phyloP scores from a whole-genome alignment of 2,113 vertebrate genomes.

The Monopterus albus region DNA sequence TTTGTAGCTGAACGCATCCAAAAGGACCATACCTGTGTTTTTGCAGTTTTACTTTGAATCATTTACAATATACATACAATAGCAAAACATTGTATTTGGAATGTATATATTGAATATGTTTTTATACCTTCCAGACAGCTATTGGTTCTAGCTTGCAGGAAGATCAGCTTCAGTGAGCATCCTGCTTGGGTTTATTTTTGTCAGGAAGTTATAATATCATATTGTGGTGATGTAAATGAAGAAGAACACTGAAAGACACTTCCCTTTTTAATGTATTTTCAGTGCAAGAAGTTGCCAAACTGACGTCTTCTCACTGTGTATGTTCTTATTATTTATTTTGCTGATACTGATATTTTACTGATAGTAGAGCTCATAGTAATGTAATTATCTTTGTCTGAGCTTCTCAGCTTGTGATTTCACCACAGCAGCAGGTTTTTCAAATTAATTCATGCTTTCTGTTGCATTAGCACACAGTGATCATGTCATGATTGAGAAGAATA shows the following conservation, averaged over 20 bases:
- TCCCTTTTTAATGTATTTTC: background rate
- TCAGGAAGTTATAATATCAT: background rate
- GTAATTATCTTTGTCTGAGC: background rate
- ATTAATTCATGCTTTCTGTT: background rate
- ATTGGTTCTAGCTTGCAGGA: background rate
- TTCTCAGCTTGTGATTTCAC: background rate
- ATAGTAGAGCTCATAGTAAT: background rate
- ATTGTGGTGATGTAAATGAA: conserved; percentile 12
- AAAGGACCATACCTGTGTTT: conserved; percentile 6
- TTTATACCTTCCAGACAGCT: conserved; percentile 31
- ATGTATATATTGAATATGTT: conserved; percentile 7
- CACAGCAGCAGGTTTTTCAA: background rate
- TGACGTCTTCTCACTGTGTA: background rate
- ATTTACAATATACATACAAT: background rate
- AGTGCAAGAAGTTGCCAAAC: background rate
- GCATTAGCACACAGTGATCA: background rate
- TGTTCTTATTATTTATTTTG: background rate
- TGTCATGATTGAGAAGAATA: background rate
- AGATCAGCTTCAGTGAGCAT: conserved; percentile 3
- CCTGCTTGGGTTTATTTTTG: background rate
- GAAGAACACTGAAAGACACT: background rate
- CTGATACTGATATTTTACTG: background rate
- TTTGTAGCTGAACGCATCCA: background rate
- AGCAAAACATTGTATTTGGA: background rate
- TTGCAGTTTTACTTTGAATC: background rate